phyloP scores from a whole-genome alignment of 2,113 vertebrate species.

The Cairina moschata region DNA sequence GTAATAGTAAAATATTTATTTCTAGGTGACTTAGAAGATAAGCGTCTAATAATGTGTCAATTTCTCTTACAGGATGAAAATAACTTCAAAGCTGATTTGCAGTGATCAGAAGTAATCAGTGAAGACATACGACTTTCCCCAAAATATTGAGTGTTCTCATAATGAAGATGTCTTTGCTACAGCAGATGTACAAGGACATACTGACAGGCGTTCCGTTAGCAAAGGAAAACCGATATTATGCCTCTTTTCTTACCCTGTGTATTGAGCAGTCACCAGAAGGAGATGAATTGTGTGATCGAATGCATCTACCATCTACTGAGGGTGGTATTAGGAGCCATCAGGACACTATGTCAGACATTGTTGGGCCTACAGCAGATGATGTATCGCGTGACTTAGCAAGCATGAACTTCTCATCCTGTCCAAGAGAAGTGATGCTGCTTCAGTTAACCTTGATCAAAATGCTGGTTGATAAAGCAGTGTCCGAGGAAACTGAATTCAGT shows the following conservation, averaged over 20 bases:
- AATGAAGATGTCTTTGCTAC: constrained; percentile 72
- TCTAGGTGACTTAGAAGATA: background rate
- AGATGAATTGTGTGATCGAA: background rate
- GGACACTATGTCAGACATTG: background rate
- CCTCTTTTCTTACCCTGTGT: constrained; percentile 55
- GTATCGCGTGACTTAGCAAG: constrained; percentile 1
- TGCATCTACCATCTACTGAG: background rate
- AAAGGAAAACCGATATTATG: constrained; percentile 52
- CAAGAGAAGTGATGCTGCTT: constrained; percentile 73
- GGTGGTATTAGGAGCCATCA: background rate
- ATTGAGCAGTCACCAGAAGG: background rate
- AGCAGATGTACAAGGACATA: constrained; percentile 73
- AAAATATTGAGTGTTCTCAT: background rate
- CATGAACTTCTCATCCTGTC: background rate
- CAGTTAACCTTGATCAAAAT: constrained; percentile 80
- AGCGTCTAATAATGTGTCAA: background rate
- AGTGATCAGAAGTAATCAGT: background rate
- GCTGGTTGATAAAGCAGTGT: constrained; percentile 62
- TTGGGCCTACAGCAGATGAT: background rate
- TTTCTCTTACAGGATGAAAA: background rate
- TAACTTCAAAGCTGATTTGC: background rate
- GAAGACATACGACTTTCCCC: background rate
- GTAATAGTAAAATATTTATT: background rate
- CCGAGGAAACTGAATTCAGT: background rate
- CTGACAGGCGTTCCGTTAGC: constrained; percentile 61